Percentiles rank a stretch among this genome's conserved stretches.
Conservation (phyloP, 2,797 vertebrate genomes). For the Channa striata region DNA sequence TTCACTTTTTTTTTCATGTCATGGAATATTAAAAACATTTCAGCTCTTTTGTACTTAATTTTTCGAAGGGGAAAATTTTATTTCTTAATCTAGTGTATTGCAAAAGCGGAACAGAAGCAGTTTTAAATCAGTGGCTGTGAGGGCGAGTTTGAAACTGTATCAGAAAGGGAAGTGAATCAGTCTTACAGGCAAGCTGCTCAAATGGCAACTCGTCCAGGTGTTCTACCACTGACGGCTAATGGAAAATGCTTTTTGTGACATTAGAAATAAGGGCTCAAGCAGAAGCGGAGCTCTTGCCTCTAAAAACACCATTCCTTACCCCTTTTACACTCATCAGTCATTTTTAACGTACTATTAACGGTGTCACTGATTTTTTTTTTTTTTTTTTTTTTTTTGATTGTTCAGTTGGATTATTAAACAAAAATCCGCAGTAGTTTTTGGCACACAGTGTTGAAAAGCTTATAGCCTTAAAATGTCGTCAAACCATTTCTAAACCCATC, state of each 20-base stretch:
- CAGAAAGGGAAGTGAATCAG: too few species aligned
- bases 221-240: background rate
- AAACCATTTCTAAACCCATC: conserved; percentile 74
- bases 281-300: background rate
- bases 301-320: too few species aligned
- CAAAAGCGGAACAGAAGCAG: too few species aligned
- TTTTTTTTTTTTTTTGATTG: conserved; percentile 4
- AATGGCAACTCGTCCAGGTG: background rate
- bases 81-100: too few species aligned
- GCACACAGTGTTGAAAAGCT: conserved; percentile 7
- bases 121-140: too few species aligned
- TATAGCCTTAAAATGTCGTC: conserved; percentile 57
- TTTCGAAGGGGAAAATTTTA: too few species aligned
- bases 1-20: too few species aligned
- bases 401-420: background rate
- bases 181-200: background rate
- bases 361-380: background rate
- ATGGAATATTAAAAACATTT: background rate
- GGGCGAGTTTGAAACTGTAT: too few species aligned
- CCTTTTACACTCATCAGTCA: background rate
- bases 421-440: background rate
- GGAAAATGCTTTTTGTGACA: background rate
- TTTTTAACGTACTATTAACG: background rate
- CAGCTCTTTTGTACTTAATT: background rate
- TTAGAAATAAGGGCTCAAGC: background rate